Conservation (phyloP, 2,113 vertebrate genomes). For the Gymnorhina tibicen region DNA sequence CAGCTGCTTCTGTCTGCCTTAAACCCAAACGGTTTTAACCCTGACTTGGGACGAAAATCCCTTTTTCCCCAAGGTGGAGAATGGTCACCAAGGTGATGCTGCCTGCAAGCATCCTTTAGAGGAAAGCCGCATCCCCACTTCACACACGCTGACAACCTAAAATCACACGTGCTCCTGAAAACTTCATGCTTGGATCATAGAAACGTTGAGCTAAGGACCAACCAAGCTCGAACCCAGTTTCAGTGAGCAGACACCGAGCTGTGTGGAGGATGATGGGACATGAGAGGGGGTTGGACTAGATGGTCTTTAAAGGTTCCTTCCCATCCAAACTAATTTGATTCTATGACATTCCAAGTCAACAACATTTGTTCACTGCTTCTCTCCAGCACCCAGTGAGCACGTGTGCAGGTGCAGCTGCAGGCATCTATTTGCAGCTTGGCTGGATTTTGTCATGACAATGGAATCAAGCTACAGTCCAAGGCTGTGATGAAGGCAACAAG, state of each 20-base stretch:
- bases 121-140: neutral
- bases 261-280: neutral
- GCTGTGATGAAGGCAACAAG: neutral
- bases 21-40: neutral
- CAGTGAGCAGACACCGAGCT: neutral
- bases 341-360: accelerated
- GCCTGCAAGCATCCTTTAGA: neutral
- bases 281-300: neutral
- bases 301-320: neutral
- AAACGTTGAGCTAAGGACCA: neutral
- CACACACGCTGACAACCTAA: neutral
- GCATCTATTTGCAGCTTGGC: neutral
- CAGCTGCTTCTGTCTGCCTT: neutral
- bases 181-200: neutral
- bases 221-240: accelerated
- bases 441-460: neutral
- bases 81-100: accelerated
- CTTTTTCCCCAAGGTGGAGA: neutral
- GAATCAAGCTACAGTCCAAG: neutral
- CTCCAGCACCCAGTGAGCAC: accelerated
- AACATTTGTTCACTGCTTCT: neutral
- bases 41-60: neutral
- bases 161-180: neutral
- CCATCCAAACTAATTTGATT: neutral
- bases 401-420: neutral